Base-by-base conservation (phyloP, 2,797 vertebrate species). In the Myripristis murdjan region DNA sequence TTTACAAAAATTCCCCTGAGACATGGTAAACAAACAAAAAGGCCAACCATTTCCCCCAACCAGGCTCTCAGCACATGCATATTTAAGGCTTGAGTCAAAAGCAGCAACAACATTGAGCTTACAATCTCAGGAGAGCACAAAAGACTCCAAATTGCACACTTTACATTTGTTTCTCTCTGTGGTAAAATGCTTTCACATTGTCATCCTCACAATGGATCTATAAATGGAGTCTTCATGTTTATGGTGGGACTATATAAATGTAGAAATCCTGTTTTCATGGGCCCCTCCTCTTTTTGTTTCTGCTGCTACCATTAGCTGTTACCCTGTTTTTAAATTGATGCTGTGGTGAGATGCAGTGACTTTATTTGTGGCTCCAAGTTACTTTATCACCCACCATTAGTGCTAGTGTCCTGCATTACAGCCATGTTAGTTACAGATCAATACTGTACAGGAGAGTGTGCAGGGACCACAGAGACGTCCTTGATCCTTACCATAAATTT, bases 331-430 rank as follows among this genome's bases (percentile, higher is more conserved):
- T 68, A 64, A 58, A 63, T 80, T 68, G 87, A 88, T 86, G 70
- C 79, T 59, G 83, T 70, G 61, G 71, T 39, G 56, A 75, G 81
- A 73, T 79, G 76, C 76, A 52, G 77, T 16, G 68, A 69, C 83
- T 95, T 93, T 92, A 91, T 85, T 49, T 58, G 65, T 55, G 74
- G 54, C 55, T 81, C 54, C 47, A 26, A 85, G 91, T 90, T 89
- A 82, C 89, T 94, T 94, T 93, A 94, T 94, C 82, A 80, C 90
- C 71, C 75, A 75, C 91, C 89, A 94, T 95, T 94, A 95, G 92
- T 70, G 72, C 68, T 74, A 78, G 68, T 82, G 85, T 92, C 89
- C 88, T 88, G 90, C 86, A 84, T 92, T 92, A 93, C 86, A 88
- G 83, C 87, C 88, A 81, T 83, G 91, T 86, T 91, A 92, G 85